Conservation (phyloP, 2,888 invertebrate species). For the Spatulosminthurus flaviceps region DNA sequence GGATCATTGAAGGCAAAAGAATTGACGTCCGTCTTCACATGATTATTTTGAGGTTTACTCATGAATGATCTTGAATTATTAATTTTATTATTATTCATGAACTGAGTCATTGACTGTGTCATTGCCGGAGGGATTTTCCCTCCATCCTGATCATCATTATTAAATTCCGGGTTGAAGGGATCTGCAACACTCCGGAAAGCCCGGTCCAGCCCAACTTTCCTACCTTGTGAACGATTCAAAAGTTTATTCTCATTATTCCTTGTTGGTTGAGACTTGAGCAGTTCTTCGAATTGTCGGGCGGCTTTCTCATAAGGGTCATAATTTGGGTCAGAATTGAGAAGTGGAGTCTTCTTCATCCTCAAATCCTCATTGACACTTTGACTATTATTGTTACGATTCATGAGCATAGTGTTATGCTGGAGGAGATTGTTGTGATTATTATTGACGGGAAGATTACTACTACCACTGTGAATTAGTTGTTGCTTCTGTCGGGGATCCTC, state of each 20-base stretch:
- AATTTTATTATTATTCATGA: not conserved
- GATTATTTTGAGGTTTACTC: not conserved
- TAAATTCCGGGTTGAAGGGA: not conserved
- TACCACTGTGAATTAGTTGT: no score
- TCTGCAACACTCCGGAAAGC: constrained; percentile 59
- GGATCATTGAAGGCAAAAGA: constrained; percentile 46
- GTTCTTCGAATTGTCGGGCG: constrained; percentile 62
- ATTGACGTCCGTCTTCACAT: constrained; percentile 29
- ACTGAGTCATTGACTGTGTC: not conserved
- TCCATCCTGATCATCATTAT: not conserved
- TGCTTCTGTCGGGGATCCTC: not conserved
- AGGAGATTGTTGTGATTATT: constrained; percentile 12
- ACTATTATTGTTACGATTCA: constrained; percentile 31
- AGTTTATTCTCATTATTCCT: constrained; percentile 50
- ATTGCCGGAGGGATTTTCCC: not conserved
- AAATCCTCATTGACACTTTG: constrained; percentile 22
- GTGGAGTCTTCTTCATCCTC: constrained; percentile 20
- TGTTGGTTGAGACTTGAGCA: constrained; percentile 58
- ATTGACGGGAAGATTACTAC: no score
- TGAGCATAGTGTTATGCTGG: constrained; percentile 6
- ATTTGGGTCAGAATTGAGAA: constrained; percentile 53
- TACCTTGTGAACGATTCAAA: constrained; percentile 37
- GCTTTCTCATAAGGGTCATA: constrained; percentile 63
- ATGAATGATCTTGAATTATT: not conserved
- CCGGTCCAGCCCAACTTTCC: constrained; percentile 61